Base-by-base conservation (phyloP, 2,113 vertebrate species). In the Ptilorrhoa leucosticta region DNA sequence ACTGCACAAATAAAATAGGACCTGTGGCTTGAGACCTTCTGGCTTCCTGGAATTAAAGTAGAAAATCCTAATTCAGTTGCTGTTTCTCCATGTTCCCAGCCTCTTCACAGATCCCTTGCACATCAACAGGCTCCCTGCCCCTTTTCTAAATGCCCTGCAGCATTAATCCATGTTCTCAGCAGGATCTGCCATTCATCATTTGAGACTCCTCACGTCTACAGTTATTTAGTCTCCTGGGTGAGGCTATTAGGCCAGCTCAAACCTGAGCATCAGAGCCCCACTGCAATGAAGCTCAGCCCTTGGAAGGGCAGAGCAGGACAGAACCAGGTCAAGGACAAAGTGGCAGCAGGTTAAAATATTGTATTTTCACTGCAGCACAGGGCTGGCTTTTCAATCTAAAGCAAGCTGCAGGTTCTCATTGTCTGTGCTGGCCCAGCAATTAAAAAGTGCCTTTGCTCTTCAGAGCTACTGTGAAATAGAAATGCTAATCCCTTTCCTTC, bases 171-270 rank as follows among this genome's bases (percentile, higher is more conserved):
- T 75, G 83, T 79, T 96, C 92, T 71, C 83, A 61, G 96, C 53
- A 1, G 92, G 92, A 93, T 86, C 96, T 97, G 93, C 90, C 93
- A 93, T 82, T 93, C 72, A 40, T 81, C 40, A 60, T 93, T 86
- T 93, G 88, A 88, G 79, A 33, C n/a, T 90, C 51, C 56, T 90
- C 90, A 90, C 1, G 13, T 93, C 88, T 70, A 13, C 85, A 84
- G 2, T 83, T 85, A 58, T 81, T 88, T 60, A 65, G 70, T 19
- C 73, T 95, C 47, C 48, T 83, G 89, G 30, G 66, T 78, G 81
- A 97, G 89, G 69, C 78, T 92, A 6, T 90, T 93, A 91, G 91
- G 91, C 66, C 82, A 88, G 64, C 78, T 91, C 79, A 88, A 89
- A 72, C 48, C 70, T 82, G 81, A 95, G 79, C 56, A n/a, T 86